Evolutionary conservation across 37 sponge, comb jelly and placozoan genomes (phyloP).

Genomic region (Halisarca cf. caerulea): DNA sequence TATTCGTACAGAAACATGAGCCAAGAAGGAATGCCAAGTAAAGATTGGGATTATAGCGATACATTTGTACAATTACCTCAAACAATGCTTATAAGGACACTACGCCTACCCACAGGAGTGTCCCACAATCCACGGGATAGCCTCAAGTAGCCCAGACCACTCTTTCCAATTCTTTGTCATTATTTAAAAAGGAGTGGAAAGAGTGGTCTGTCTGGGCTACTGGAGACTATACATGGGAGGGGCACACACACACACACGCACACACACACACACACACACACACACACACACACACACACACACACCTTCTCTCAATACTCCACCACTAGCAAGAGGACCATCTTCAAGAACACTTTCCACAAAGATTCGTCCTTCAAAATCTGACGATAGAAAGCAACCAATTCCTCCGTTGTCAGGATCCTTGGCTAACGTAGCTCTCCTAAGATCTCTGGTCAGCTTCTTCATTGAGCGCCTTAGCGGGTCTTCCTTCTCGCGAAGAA

Average conservation of each 20-base stretch:
- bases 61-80: too few relatives aligned
- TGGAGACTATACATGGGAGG: too few relatives aligned
- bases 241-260: slow-evolving; percentile 28
- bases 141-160: too few relatives aligned
- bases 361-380: slow-evolving; percentile 14
- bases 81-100: too few relatives aligned
- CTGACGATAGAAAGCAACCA: slow-evolving; percentile 9
- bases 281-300: not conserved
- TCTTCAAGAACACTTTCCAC: not conserved
- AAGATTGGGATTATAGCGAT: too few relatives aligned
- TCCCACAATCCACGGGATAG: too few relatives aligned
- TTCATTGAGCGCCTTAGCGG: slow-evolving; percentile 8
- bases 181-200: not conserved
- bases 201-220: too few relatives aligned
- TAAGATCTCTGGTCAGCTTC: not conserved
- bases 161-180: too few relatives aligned
- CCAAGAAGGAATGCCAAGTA: too few relatives aligned
- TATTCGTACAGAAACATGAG: too few relatives aligned
- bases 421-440: not conserved
- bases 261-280: slow-evolving; percentile 28
- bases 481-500: not conserved
- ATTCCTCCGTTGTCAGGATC: not conserved
- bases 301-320: slow-evolving; percentile 7
- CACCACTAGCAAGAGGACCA: not conserved
- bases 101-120: too few relatives aligned